Evolutionary conservation across 2,113 vertebrate species (phyloP).

Genomic region (Illadopsis cleaveri): DNA sequence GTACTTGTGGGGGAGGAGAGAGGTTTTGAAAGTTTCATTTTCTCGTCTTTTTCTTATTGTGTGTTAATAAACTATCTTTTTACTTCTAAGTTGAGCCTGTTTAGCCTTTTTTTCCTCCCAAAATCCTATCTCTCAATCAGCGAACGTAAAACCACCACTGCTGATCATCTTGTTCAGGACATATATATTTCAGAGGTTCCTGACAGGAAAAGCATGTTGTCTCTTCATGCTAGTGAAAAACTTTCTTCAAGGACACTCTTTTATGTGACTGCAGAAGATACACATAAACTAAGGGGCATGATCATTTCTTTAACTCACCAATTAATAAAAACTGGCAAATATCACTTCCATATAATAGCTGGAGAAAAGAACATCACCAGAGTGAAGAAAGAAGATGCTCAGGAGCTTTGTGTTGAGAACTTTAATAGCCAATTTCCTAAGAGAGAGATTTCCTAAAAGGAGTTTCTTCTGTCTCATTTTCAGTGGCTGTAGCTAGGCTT

Average conservation of each 20-base stretch:
- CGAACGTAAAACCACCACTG: too few relatives aligned
- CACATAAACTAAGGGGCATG: background rate
- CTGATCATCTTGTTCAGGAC: background rate
- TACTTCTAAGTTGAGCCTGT: too few relatives aligned
- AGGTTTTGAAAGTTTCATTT: too few relatives aligned
- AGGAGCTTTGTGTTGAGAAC: background rate
- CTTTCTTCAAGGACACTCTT: background rate
- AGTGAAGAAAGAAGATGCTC: background rate
- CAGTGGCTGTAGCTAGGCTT: background rate
- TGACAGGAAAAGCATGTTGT: background rate
- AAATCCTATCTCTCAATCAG: too few relatives aligned
- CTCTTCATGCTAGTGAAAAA: background rate
- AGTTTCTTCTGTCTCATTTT: background rate
- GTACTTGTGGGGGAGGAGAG: too few relatives aligned
- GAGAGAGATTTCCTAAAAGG: background rate
- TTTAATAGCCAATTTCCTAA: background rate
- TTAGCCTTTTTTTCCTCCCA: too few relatives aligned
- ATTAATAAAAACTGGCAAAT: background rate
- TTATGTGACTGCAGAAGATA: background rate
- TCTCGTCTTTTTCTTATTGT: too few relatives aligned
- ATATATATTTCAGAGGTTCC: background rate
- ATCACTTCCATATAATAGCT: background rate
- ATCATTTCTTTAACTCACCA: background rate
- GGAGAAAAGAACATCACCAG: background rate
- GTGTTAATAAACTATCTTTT: too few relatives aligned